Evolutionary conservation across 2,113 vertebrate genomes (phyloP).

Genomic region (Sterna hirundo): DNA sequence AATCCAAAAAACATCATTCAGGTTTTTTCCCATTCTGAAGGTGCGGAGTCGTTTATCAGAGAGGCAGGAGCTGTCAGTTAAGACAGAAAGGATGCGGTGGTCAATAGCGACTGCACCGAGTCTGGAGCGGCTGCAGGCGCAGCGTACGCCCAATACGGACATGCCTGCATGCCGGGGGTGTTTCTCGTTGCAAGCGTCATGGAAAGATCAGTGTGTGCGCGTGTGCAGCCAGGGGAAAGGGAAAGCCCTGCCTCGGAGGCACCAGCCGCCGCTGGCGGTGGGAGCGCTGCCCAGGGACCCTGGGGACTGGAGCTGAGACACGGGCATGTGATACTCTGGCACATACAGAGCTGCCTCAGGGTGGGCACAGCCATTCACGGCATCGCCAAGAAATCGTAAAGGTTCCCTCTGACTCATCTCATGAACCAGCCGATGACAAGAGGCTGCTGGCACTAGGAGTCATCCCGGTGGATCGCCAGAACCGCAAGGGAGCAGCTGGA

Average conservation of each 20-base stretch:
- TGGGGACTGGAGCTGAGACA: background rate
- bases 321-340: background rate
- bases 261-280: background rate
- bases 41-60: background rate
- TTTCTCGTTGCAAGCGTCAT: rapidly evolving
- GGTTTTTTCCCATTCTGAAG: background rate
- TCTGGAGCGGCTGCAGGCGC: no score
- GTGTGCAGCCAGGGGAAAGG: background rate
- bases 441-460: background rate
- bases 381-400: background rate
- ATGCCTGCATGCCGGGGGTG: rapidly evolving
- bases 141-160: rapidly evolving
- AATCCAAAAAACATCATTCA: background rate
- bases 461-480: background rate
- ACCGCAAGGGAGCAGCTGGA: background rate
- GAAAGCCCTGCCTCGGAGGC: background rate
- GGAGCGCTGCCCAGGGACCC: background rate
- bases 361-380: background rate
- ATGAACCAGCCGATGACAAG: background rate
- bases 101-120: background rate
- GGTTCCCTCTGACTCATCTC: background rate
- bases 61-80: background rate
- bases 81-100: background rate
- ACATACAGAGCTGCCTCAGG: background rate
- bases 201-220: rapidly evolving